Evolutionary conservation across 2,888 invertebrate genomes (phyloP).

Genomic region (Eupithecia inturbata): DNA sequence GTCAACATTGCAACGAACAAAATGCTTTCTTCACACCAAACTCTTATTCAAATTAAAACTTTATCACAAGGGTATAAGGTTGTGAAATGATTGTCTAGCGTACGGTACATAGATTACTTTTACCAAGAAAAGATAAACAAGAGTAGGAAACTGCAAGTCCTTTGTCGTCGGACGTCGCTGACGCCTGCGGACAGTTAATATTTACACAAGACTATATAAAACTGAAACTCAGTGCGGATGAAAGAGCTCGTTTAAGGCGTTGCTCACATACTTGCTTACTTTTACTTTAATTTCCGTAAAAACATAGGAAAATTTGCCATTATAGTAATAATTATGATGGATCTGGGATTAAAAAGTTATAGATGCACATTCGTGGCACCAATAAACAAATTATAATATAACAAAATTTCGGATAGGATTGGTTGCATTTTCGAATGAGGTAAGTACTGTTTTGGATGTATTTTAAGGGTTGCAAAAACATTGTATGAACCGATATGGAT

Average conservation of each 20-base stretch:
- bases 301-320: neutral
- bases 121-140: conserved; percentile 41
- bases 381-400: neutral
- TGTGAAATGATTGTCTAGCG: conserved; percentile 16
- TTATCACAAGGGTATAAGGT: neutral
- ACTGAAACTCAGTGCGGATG: conserved; percentile 8
- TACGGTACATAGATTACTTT: conserved; percentile 42
- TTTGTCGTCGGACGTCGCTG: conserved; percentile 41
- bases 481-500: neutral
- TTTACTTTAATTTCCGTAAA: neutral
- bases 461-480: too few species aligned
- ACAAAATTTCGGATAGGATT: neutral
- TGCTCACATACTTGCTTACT: neutral
- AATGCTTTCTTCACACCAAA: conserved; percentile 12
- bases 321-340: neutral
- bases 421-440: neutral
- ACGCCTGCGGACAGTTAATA: conserved; percentile 35
- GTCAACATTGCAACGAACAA: conserved; percentile 14
- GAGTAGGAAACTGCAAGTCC: conserved; percentile 39
- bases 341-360: neutral
- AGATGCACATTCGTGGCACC: too few species aligned
- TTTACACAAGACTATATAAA: conserved; percentile 38
- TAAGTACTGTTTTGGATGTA: too few species aligned
- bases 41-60: neutral
- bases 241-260: neutral